Evolutionary conservation across 2,797 vertebrate genomes (phyloP).

Genomic region (Delichon dasypus): DNA sequence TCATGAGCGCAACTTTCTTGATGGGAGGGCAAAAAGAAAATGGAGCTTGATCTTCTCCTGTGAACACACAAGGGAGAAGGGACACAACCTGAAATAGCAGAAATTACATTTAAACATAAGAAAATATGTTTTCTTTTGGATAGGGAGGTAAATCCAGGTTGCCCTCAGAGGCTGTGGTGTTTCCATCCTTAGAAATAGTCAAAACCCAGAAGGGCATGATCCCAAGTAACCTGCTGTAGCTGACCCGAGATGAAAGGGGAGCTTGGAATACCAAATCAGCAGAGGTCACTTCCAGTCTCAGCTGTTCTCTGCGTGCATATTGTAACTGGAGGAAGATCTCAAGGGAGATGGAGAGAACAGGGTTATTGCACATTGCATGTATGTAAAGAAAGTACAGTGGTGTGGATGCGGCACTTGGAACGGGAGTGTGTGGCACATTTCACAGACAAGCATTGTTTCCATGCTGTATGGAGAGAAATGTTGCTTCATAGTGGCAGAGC

Average conservation of each 20-base stretch:
- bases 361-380: background rate
- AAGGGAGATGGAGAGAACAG: background rate
- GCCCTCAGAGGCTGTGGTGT: background rate
- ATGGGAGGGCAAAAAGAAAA: background rate
- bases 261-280: background rate
- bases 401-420: background rate
- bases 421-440: background rate
- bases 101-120: background rate
- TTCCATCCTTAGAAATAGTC: background rate
- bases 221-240: background rate
- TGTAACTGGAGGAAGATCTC: background rate
- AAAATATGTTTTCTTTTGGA: background rate
- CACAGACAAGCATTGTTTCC: background rate
- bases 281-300: background rate
- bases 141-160: background rate
- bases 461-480: rapidly evolving
- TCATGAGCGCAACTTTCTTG: background rate
- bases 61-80: background rate
- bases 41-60: background rate
- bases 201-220: background rate
- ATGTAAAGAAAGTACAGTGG: background rate
- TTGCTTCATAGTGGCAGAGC: background rate
- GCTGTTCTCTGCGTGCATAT: background rate
- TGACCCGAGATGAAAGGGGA: background rate
- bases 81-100: background rate